Percentiles rank a stretch among this genome's conserved stretches.
phyloP scores from a whole-genome alignment of 2,797 vertebrate genomes.

The Poecilia picta region DNA sequence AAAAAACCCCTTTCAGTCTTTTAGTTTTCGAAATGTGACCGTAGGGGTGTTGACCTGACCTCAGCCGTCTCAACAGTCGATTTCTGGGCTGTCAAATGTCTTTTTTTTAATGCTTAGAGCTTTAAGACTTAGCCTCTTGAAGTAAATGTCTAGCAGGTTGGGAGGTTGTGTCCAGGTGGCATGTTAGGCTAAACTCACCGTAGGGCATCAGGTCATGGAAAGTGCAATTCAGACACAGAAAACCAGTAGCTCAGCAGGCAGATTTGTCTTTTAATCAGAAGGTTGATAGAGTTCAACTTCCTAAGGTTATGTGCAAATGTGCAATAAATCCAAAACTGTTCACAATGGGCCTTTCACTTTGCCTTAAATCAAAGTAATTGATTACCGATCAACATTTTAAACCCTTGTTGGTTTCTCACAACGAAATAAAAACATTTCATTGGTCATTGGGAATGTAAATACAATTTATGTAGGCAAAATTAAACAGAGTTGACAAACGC shows the following conservation, averaged over 20 bases:
- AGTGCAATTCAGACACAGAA: neutral
- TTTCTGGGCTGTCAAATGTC: neutral
- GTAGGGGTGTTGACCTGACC: neutral
- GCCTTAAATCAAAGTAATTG: neutral
- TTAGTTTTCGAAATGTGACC: neutral
- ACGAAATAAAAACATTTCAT: neutral
- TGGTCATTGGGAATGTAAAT: neutral
- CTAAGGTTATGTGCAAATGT: neutral
- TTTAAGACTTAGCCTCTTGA: neutral
- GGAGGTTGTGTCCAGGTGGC: neutral
- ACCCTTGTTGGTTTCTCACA: neutral
- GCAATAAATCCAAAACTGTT: neutral
- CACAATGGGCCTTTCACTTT: neutral
- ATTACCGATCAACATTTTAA: neutral
- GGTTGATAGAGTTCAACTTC: neutral
- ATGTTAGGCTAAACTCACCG: neutral
- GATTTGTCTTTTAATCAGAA: neutral
- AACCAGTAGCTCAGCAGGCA: neutral
- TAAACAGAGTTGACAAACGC: neutral
- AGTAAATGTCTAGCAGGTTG: neutral
- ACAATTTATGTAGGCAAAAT: neutral
- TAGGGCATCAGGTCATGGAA: neutral
- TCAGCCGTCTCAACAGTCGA: neutral
- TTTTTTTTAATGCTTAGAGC: neutral
- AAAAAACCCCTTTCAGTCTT: neutral